Evolutionary conservation across 2,113 vertebrate species (phyloP), one percentile per base, ranked within the genome.

Genomic region (Fregata magnificens): DNA sequence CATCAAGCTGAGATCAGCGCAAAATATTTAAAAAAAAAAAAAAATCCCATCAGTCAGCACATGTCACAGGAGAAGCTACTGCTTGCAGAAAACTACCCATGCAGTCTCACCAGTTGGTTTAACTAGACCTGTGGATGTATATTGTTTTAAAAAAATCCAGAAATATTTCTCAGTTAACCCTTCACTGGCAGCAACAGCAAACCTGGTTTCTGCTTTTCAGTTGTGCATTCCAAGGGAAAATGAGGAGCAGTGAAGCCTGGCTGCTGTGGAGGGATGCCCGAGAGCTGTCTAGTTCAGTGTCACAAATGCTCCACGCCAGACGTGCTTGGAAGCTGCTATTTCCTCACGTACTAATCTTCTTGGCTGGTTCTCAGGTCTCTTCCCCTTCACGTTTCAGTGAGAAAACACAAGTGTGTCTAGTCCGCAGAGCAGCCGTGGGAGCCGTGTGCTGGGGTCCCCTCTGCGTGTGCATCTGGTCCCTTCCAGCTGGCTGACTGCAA

Each of bases 241-340:
- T 0, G 38, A 69, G 90, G 74, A 66, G 82, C 65, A 36, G 56
- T 0, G 0, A 5, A 80, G 71, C 52, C 52, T 31, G 53, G 81
- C 87, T 45, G 81, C 55, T 20, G 40, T 1, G 11, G 19, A 31
- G 55, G 56, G 70, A 13, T 58, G 56, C 29, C n/a, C 2, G 0
- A 42, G 53, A 42, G 65, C 50, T 16, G 10, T 11, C 58, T 47
- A 1, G 42, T 6, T 28, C 1, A 0, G 21, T 3, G 18, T 26
- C 53, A 11, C 66, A 15, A 19, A 5, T 1, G 22, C 34, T 52
- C 52, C 4, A 1, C 0, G 1, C 63, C 62, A 62, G 58, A 6
- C 0, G 0, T 7, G 13, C n/a, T 29, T 10, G 38, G 67, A 36
- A 47, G 76, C 87, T 53, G 69, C 56, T 22, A 0, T 29, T 62